These are phyloP conservation scores for Steinernema scapterisci DNA, from an alignment of 2,888 invertebrate genomes.

Conservation along the genomic window DNA sequence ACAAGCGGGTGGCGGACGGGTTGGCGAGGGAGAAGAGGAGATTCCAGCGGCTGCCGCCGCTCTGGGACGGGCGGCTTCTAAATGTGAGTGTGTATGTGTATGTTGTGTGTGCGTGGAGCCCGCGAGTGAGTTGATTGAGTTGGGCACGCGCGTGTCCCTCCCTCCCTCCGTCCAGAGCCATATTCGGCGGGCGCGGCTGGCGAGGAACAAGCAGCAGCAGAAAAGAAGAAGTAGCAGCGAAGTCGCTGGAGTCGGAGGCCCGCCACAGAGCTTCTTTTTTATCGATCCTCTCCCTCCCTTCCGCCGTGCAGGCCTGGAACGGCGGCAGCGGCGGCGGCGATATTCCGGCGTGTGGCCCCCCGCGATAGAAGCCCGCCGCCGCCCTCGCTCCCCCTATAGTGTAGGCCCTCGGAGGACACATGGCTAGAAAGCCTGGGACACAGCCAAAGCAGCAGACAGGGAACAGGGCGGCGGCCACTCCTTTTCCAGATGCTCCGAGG, in stretches of 20 bases:
- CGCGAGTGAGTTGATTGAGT: conserved; percentile 21
- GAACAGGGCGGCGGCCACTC: not conserved
- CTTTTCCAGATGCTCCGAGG: conserved; percentile 24
- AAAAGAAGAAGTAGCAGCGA: not conserved
- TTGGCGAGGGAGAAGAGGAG: not conserved
- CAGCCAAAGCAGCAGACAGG: too few relatives aligned
- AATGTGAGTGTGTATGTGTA: not conserved
- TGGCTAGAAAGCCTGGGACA: too few relatives aligned
- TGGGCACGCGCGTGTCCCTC: not conserved
- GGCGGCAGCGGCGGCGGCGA: not conserved
- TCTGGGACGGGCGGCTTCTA: not conserved
- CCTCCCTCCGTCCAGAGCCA: too few relatives aligned
- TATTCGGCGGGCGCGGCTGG: not conserved
- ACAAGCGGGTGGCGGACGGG: not conserved
- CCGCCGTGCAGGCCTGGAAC: not conserved
- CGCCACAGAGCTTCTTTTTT: conserved; percentile 10
- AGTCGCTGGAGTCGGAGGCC: not conserved
- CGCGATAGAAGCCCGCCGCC: too few relatives aligned
- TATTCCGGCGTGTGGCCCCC: too few relatives aligned
- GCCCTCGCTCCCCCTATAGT: too few relatives aligned
- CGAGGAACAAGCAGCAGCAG: too few relatives aligned
- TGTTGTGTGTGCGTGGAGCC: not conserved
- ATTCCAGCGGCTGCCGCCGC: not conserved
- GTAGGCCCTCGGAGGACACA: too few relatives aligned
- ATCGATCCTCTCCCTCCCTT: conserved; percentile 20